Conservation (phyloP, 92 coral and sea anemone genomes). For the Heliopora coerulea region DNA sequence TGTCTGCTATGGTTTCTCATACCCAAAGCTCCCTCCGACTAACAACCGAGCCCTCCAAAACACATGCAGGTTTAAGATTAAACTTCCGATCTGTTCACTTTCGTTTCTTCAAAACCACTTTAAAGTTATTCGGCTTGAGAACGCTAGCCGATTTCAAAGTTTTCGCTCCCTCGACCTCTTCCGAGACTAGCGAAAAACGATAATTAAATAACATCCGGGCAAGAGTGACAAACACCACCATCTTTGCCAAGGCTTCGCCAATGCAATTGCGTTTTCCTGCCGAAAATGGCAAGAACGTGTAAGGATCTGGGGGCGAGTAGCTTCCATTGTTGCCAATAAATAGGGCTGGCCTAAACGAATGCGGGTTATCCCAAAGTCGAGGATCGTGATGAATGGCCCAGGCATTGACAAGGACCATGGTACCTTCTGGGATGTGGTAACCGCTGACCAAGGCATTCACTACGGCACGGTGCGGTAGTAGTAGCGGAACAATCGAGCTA, state of each 20-base stretch:
- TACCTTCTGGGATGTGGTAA: slow-evolving; percentile 67
- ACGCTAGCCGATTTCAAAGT: neutral
- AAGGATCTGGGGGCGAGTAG: slow-evolving; percentile 47
- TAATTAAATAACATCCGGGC: slow-evolving; percentile 56
- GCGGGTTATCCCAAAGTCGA: slow-evolving; percentile 72
- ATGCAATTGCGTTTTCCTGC: slow-evolving; percentile 70
- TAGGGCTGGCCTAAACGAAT: slow-evolving; percentile 70
- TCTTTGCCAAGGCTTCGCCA: slow-evolving; percentile 68
- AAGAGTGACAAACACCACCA: slow-evolving; percentile 64
- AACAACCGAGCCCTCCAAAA: too few relatives aligned
- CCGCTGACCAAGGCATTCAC: slow-evolving; percentile 54
- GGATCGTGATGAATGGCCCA: slow-evolving; percentile 90
- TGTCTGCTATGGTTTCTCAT: too few relatives aligned
- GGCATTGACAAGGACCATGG: slow-evolving; percentile 71
- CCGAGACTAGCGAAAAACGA: slow-evolving; percentile 12
- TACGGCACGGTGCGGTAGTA: slow-evolving; percentile 62
- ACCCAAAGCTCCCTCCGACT: too few relatives aligned
- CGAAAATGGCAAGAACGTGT: slow-evolving; percentile 66
- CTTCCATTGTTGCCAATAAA: slow-evolving; percentile 64
- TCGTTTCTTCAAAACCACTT: slow-evolving; percentile 20
- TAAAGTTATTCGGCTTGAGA: slow-evolving; percentile 24
- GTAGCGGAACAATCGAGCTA: slow-evolving; percentile 53
- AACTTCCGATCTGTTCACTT: neutral
- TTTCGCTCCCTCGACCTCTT: slow-evolving; percentile 3
- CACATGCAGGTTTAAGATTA: too few relatives aligned